Evolutionary conservation across 1,140 invertebrate species (phyloP).

Genomic region (Drosophila kohkoa): DNA sequence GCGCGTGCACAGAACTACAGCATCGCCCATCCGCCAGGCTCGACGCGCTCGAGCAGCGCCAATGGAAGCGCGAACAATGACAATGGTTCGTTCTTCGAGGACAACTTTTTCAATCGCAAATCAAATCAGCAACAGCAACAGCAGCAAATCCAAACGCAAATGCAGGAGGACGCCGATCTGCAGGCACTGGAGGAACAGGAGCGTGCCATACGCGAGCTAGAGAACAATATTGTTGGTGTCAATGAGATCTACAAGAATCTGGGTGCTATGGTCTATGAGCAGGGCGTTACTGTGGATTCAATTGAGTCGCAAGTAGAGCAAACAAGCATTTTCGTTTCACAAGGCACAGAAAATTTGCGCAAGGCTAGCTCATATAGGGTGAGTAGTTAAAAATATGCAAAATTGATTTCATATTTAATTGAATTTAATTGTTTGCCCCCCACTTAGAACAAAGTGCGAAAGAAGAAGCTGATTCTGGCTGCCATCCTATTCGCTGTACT

Average conservation of each 20-base stretch:
- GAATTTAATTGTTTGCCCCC: constrained; percentile 23
- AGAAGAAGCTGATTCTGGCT: constrained; percentile 93
- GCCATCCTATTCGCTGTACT: constrained; percentile 89
- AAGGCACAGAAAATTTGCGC: constrained; percentile 92
- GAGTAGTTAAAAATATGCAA: constrained; percentile 56
- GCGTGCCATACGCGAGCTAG: constrained; percentile 94
- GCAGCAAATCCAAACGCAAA: constrained; percentile 88
- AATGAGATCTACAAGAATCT: constrained; percentile 99
- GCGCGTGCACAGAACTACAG: constrained; percentile 77
- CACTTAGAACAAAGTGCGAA: constrained; percentile 92
- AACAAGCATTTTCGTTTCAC: constrained; percentile 93
- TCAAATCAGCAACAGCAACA: constrained; percentile 86
- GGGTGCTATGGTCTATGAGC: constrained; percentile 97
- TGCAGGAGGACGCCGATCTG: constrained; percentile 94
- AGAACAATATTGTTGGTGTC: constrained; percentile 97
- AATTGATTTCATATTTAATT: no score
- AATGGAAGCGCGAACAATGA: constrained; percentile 60
- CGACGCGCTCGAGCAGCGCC: constrained; percentile 59
- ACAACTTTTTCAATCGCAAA: constrained; percentile 84
- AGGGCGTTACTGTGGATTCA: constrained; percentile 98
- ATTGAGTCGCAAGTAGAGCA: constrained; percentile 98
- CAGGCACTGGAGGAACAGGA: constrained; percentile 95
- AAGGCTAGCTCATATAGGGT: constrained; percentile 93
- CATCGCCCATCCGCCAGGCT: constrained; percentile 78
- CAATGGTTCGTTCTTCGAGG: constrained; percentile 79